Conservation (phyloP, 2,797 vertebrate species). For the Gallinago nigripennis region DNA sequence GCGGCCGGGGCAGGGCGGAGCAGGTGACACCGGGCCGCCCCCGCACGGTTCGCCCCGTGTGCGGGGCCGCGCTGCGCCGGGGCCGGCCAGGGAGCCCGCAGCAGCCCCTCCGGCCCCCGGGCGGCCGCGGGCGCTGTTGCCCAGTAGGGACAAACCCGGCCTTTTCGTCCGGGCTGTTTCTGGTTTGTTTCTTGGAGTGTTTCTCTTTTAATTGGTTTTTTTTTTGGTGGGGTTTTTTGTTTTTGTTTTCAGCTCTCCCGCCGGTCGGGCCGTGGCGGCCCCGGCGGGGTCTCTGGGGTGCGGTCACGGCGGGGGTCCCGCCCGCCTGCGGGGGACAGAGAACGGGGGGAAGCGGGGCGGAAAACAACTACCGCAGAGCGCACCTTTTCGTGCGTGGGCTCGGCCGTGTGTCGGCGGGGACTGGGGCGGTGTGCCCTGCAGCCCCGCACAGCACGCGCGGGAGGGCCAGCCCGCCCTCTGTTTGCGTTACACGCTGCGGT, state of each 20-base stretch:
- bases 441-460: not conserved
- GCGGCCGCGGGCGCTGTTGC: not conserved
- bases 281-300: not conserved
- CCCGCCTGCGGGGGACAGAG: not conserved
- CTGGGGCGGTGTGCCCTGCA: fast-evolving
- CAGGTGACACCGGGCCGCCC: not conserved
- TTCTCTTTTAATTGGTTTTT: too few species aligned
- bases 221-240: not conserved
- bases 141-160: not conserved
- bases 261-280: too few species aligned
- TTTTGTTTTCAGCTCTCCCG: not conserved
- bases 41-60: fast-evolving
- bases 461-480: not conserved
- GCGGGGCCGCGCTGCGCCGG: too few species aligned
- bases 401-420: not conserved
- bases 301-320: not conserved
- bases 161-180: not conserved
- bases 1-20: not conserved
- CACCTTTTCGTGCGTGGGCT: not conserved
- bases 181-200: not conserved
- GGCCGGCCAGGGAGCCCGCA: not conserved
- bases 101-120: not conserved
- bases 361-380: not conserved
- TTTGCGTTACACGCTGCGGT: not conserved
- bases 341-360: not conserved